Evolutionary conservation across 2,888 invertebrate species (phyloP).

Genomic region (Amphipoea lucens): DNA sequence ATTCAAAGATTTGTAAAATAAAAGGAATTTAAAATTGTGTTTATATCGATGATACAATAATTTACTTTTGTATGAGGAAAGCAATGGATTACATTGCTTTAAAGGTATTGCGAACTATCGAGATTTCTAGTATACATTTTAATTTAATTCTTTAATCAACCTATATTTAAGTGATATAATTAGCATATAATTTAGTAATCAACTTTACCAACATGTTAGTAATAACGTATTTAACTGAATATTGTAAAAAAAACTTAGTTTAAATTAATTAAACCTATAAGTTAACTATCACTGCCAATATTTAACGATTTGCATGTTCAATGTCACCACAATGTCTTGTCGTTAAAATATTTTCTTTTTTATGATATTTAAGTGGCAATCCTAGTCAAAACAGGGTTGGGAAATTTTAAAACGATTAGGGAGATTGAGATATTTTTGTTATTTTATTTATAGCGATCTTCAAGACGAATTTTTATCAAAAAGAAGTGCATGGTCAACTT

Average conservation of each 20-base stretch:
- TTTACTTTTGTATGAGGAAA: conserved; percentile 38
- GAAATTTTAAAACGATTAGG: conserved; percentile 70
- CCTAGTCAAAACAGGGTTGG: conserved; percentile 90
- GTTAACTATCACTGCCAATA: conserved; percentile 87
- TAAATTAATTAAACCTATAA: conserved; percentile 67
- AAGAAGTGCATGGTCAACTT: conserved; percentile 1
- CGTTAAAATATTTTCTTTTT: conserved; percentile 66
- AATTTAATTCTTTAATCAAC: conserved; percentile 56
- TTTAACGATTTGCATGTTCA: conserved; percentile 75
- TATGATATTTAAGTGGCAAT: conserved; percentile 83
- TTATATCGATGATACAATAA: conserved; percentile 27
- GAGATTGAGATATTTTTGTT: conserved; percentile 53
- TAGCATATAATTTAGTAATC: conserved; percentile 49
- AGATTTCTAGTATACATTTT: conserved; percentile 54
- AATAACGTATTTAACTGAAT: conserved; percentile 70
- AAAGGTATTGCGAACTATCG: conserved; percentile 42
- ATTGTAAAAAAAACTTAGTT: conserved; percentile 64
- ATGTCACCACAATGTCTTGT: conserved; percentile 65
- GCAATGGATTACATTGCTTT: conserved; percentile 38
- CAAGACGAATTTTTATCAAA: conserved; percentile 1
- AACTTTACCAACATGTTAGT: conserved; percentile 64
- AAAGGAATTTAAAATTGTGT: conserved; percentile 37
- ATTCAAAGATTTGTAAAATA: conserved; percentile 62
- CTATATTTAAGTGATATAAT: conserved; percentile 39
- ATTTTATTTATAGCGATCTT: conserved; percentile 47